Percentiles rank a stretch among this genome's conserved stretches.
Evolutionary conservation across 2,113 vertebrate genomes (phyloP).

Genomic region (Riparia riparia): DNA sequence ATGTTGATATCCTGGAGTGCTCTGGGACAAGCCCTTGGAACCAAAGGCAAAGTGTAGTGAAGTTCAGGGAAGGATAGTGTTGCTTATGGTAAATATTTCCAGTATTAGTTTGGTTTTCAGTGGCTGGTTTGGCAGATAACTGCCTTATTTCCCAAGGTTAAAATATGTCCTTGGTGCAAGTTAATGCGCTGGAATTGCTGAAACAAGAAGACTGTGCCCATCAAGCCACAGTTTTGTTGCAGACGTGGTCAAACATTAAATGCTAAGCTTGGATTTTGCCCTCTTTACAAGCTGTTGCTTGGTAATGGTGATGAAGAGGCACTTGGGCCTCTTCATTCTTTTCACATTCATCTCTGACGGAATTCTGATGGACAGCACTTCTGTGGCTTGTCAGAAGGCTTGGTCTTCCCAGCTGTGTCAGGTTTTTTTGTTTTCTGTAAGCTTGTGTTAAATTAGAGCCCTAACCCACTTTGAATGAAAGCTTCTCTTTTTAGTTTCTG

Average conservation of each 20-base stretch:
- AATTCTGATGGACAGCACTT: background rate
- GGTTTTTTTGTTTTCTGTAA: background rate
- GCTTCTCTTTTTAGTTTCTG: background rate
- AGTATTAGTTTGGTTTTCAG: background rate
- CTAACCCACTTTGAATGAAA: background rate
- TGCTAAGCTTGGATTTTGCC: background rate
- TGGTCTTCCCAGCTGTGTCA: background rate
- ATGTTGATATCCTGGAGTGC: background rate
- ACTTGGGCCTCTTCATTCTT: background rate
- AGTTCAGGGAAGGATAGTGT: background rate
- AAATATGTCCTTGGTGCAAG: background rate
- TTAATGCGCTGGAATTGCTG: background rate
- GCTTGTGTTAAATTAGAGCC: background rate
- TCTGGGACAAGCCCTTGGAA: background rate
- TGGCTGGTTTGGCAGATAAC: background rate
- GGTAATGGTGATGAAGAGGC: background rate
- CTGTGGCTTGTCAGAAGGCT: background rate
- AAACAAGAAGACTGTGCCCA: background rate
- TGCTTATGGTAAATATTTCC: background rate
- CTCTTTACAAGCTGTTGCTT: background rate
- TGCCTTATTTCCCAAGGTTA: background rate
- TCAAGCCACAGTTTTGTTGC: background rate
- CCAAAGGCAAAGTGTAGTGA: fast-evolving
- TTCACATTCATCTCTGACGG: background rate
- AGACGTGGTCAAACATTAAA: background rate